Evolutionary conservation across 2,113 vertebrate species (phyloP), one percentile per base, ranked within the genome.

Genomic region (Xiphophorus hellerii): DNA sequence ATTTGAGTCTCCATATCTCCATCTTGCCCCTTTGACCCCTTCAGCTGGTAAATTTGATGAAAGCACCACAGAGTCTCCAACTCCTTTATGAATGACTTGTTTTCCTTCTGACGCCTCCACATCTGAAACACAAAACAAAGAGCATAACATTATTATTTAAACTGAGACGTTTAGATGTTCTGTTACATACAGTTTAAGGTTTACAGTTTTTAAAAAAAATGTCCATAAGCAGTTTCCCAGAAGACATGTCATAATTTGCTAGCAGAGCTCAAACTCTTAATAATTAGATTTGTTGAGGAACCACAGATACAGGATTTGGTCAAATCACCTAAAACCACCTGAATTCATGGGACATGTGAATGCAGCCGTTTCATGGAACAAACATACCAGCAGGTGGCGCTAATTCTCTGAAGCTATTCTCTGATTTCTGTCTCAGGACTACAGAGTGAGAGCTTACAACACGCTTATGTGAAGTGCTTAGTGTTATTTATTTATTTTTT

Each of bases 41-140:
- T 64, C 7, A 64, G 54, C 10, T 63, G 70, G 0, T 67, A n/a
- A 31, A 4, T 70, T 14, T 48, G 73, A 39, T 0, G 27, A n/a
- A 66, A 91, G 9, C 82, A 83, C 69, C 66, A 87, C 89, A 0
- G 76, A 73, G 20, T 87, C 87, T 51, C 89, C 90, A 39, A 90
- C 89, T n/a, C 54, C 65, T 78, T 42, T 85, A 12, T 84, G 54
- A 61, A 91, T 62, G 62, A 42, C 17, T 30, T 0, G 0, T 2
- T 37, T 27, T 39, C 27, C 61, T 1, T 0, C 1, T 31, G 27
- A 48, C 31, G 63, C 68, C 77, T 78, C 79, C 63, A 71, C 76
- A 78, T 72, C 92, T 93, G 80, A 64, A 90, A 83, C 64, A 82
- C 5, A 48, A 0, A 66, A 42, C 15, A 66, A 33, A 66, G 4